Base-by-base conservation (phyloP, 2,888 invertebrate species). In the Himalopsyche japonica region DNA sequence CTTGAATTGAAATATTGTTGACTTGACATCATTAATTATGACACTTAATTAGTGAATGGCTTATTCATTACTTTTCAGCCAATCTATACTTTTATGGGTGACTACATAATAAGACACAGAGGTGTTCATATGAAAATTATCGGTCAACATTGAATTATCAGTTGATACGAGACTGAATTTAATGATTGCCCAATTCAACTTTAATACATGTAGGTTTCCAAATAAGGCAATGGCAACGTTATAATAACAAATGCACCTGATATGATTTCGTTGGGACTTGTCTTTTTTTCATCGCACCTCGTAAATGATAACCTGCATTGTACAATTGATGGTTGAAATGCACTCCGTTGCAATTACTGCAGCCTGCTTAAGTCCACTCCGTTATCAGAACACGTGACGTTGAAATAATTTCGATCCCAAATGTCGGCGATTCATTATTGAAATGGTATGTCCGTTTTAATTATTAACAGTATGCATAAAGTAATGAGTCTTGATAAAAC, bases 71-170 rank as follows among this genome's bases (percentile, higher is more conserved):
- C 7, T 70, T 12, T 70, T 70, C 10, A 30, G 30, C 3, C 70
- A 70, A 12, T 27, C 70, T 4, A 70, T 70, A 27, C 70, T 70
- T 27, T 43, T 24, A 5, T 70, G 12, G 15, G 70, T 70, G 27
- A 27, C 24, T 15, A 70, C 70, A 27, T 77, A 77, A 70, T 70
- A 37, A 47, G 79, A 27, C 47, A 15, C 12, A 30, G 43, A 79
- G 79, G 79, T 79, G 48, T 79, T 79, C 47, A 79, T 79, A 79
- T 48, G 79, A 79, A 79, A 79, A 79, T 79, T 79, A 48, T 48
- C 79, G 43, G 48, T 48, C 48, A 48, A 79, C 48, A 79, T 79
- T 79, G 27, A 79, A 79, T 79, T 79, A 79, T 79, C 79, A 48
- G 24, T 30, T 79, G 30, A 47, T n/a, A 32, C 32, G 77, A 27